phyloP scores from a whole-genome alignment of 2,888 invertebrate genomes.

The Elgonia sp. region DNA sequence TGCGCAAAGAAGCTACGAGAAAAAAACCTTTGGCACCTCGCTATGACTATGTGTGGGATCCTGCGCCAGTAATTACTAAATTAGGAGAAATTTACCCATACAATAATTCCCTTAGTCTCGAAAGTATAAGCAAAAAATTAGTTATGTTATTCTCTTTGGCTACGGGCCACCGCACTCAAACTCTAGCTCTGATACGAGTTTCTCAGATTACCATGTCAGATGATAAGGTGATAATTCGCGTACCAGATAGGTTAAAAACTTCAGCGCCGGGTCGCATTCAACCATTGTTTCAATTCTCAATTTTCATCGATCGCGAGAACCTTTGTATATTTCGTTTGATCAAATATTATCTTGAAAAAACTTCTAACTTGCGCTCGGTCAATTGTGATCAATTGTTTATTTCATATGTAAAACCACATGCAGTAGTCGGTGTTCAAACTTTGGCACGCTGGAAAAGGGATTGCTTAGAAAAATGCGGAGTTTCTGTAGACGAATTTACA shows the following conservation, averaged over 20 bases:
- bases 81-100: slow-evolving; percentile 16
- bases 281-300: slow-evolving; percentile 24
- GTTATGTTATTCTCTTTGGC: slow-evolving; percentile 68
- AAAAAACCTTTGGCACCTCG: slow-evolving; percentile 70
- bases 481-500: slow-evolving; percentile 6
- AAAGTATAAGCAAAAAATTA: slow-evolving; percentile 57
- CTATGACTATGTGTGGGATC: slow-evolving; percentile 78
- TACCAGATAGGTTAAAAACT: slow-evolving; percentile 46
- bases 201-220: slow-evolving; percentile 49
- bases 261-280: slow-evolving; percentile 51
- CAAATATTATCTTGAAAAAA: background rate
- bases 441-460: background rate
- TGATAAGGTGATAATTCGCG: slow-evolving; percentile 50
- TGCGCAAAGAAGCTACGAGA: slow-evolving; percentile 57
- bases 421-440: slow-evolving; percentile 17
- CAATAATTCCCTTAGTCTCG: background rate
- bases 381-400: slow-evolving; percentile 33
- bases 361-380: background rate
- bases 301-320: background rate
- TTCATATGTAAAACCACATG: slow-evolving; percentile 46
- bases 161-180: slow-evolving; percentile 74
- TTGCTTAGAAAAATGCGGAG: background rate
- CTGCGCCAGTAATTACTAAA: slow-evolving; percentile 73
- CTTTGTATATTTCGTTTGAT: background rate
- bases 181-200: slow-evolving; percentile 59